Evolutionary conservation across 2,888 invertebrate species (phyloP), one percentile per base, ranked within the genome.

Genomic region (Drosophila pseudotalamancana): DNA sequence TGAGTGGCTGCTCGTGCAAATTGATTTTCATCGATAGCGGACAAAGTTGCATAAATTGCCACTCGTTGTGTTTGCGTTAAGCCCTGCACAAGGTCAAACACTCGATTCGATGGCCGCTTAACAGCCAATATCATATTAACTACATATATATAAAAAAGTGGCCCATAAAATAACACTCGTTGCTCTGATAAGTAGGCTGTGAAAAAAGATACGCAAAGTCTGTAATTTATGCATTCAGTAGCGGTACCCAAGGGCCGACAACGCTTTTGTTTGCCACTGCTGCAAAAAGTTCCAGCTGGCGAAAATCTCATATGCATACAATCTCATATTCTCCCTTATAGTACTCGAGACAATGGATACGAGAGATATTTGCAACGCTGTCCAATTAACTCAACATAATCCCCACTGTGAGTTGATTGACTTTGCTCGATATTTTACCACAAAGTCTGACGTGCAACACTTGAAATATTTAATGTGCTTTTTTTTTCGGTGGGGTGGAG

Each of bases 21-120:
- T 80, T 83, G 80, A 80, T 80, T 86, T 80, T 45, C 80, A 73
- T 73, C 73, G 84, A 83, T 77, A 46, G 59, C 72, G 50, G 25
- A 35, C 43, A 39, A 68, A 68, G 42, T 56, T 66, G 70, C 81
- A 86, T 83, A 73, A 80, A 76, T 70, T 67, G 61, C 60, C 77
- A 76, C 61, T 79, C 57, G 64, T 64, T 53, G 62, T 64, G 61
- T 69, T 60, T 40, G 50, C 45, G 63, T 50, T 43, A 53, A 73
- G 70, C 57, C 54, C 9, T 32, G 35, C 40, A 21, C 55, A 75
- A 75, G 75, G 72, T 72, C 72, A 75, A 37, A 16, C 70, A 72
- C 74, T 72, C 45, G 50, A 59, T 18, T 11, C 54, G 54, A 55
- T 56, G 71, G 59, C 59, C 75, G 64, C 64, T 75, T 64, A 60